Percentiles rank a stretch among this genome's conserved stretches.
Evolutionary conservation across 2,797 vertebrate species (phyloP).

Genomic region (Helicolenus hilgendorfi): DNA sequence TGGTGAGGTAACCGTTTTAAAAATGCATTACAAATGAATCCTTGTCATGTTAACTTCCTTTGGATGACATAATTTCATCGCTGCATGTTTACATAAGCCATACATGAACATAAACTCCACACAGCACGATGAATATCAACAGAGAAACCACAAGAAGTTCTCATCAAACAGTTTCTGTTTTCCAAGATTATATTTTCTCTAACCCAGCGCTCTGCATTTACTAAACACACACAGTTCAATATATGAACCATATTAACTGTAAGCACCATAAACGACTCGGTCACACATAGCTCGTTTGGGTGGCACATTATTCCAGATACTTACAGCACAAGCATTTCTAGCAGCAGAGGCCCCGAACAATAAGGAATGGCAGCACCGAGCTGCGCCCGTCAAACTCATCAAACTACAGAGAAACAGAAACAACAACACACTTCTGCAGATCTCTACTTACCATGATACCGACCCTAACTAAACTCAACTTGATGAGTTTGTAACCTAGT

Average conservation of each 20-base stretch:
- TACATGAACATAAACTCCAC: not conserved
- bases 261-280: not conserved
- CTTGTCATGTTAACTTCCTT: not conserved
- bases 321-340: not conserved
- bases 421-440: not conserved
- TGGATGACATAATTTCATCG: not conserved
- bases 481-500: constrained; percentile 21
- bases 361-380: not conserved
- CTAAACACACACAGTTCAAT: not conserved
- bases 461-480: constrained; percentile 17
- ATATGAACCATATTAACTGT: not conserved
- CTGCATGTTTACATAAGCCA: not conserved
- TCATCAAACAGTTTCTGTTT: not conserved
- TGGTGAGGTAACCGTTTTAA: not conserved
- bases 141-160: not conserved
- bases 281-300: not conserved
- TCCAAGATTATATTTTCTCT: not conserved
- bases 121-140: not conserved
- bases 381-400: not conserved
- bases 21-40: not conserved
- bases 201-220: not conserved
- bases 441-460: constrained; percentile 35
- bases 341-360: constrained; percentile 2
- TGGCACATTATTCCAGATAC: not conserved
- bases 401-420: constrained; percentile 1